Conservation (phyloP, 2,888 invertebrate species). For the Mellilla xanthometata region DNA sequence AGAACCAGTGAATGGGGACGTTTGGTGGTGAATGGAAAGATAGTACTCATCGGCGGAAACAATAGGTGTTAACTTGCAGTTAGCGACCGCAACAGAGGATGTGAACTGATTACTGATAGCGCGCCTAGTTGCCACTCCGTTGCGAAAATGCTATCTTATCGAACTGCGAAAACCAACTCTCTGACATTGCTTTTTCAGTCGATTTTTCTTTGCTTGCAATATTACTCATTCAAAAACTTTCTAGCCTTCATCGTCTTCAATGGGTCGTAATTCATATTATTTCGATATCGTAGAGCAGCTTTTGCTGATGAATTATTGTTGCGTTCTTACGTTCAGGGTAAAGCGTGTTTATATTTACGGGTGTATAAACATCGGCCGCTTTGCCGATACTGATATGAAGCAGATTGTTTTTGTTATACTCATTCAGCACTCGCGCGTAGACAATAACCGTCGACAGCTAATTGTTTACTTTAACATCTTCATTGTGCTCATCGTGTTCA, state of each 20-base stretch:
- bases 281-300: slow-evolving; percentile 26
- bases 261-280: slow-evolving; percentile 9
- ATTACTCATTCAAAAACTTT: not conserved
- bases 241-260: slow-evolving; percentile 6
- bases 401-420: slow-evolving; percentile 54
- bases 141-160: slow-evolving; percentile 19
- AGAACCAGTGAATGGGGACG: slow-evolving; percentile 52
- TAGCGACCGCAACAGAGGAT: slow-evolving; percentile 52
- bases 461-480: slow-evolving; percentile 31
- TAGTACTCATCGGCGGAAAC: slow-evolving; percentile 55
- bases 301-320: slow-evolving; percentile 41
- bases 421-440: slow-evolving; percentile 43
- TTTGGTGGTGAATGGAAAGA: slow-evolving; percentile 53
- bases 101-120: slow-evolving; percentile 53
- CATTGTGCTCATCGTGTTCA: slow-evolving; percentile 42
- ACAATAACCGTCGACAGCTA: slow-evolving; percentile 38
- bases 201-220: not conserved
- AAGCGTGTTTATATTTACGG: slow-evolving; percentile 44
- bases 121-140: slow-evolving; percentile 24
- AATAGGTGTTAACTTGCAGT: slow-evolving; percentile 63
- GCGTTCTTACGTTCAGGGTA: slow-evolving; percentile 32
- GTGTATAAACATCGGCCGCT: slow-evolving; percentile 41
- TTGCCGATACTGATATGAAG: slow-evolving; percentile 38
- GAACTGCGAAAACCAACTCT: slow-evolving; percentile 6
- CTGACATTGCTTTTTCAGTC: not conserved